Evolutionary conservation across 2,113 vertebrate species (phyloP), one percentile per base, ranked within the genome.

Genomic region (Numenius arquata): DNA sequence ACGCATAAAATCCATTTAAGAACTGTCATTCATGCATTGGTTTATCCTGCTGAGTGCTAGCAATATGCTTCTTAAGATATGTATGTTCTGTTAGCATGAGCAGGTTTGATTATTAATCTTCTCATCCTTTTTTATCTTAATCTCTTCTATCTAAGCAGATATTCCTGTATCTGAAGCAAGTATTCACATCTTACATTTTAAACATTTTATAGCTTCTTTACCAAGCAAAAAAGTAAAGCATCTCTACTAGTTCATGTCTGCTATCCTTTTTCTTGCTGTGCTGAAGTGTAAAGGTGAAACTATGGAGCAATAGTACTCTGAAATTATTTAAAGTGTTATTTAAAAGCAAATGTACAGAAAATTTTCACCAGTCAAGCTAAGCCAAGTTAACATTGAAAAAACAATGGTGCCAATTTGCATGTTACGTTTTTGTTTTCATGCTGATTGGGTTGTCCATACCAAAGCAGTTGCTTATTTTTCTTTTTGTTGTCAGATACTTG

Each of bases 191-290:
- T 70, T 52, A 15, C 50, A 90, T 50, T 50, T 50, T 36, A 86
- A 59, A 26, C 19, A 78, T 92, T 92, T 93, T 90, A 66, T 82
- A 86, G 48, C 62, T 78, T 58, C 36, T 95, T 93, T 90, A 85
- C 52, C 90, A 90, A 48, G 19, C 17, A 76, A 73, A 66, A 92
- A 76, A 77, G 87, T 56, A 80, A 52, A 71, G n/a, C 13, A 6
- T 55, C 25, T 70, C 32, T 61, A 29, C 5, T 40, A 15, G 14
- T 43, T 56, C 21, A 32, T 25, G 6, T 29, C 32, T 73, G 11
- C 23, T 73, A 52, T 67, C 40, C 34, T 81, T 67, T 71, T 71
- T 74, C 59, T 79, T 63, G 15, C 55, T 62, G 32, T 87, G 45
- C 40, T 82, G 76, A 71, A 45, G 21, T 59, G 11, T 23, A 9